Evolutionary conservation across 1,140 invertebrate genomes (phyloP).

Genomic region (Drosophila varians): DNA sequence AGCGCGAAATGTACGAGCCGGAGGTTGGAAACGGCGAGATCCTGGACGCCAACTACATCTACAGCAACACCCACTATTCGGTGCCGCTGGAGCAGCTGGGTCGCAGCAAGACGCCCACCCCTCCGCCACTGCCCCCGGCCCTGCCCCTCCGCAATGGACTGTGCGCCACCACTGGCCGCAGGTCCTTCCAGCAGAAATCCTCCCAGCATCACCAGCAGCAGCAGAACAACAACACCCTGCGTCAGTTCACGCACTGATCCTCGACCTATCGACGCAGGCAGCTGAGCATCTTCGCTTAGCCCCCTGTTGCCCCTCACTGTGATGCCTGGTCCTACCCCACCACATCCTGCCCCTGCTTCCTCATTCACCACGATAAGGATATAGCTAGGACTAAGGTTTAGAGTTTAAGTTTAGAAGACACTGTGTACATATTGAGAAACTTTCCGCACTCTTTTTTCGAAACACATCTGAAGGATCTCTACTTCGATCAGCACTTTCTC

Average conservation of each 20-base stretch:
- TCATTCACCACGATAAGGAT: slow-evolving; percentile 1
- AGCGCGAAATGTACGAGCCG: slow-evolving; percentile 57
- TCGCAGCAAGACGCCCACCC: slow-evolving; percentile 72
- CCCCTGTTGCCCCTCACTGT: slow-evolving; percentile 48
- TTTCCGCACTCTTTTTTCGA: slow-evolving; percentile 29
- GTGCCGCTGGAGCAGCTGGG: slow-evolving; percentile 76
- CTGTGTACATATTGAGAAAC: slow-evolving; percentile 27
- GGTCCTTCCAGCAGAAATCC: slow-evolving; percentile 68
- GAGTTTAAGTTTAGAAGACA: slow-evolving; percentile 5
- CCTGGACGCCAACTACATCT: slow-evolving; percentile 79
- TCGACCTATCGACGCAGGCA: slow-evolving; percentile 70
- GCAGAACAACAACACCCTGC: slow-evolving; percentile 53
- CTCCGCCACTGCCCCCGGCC: slow-evolving; percentile 77
- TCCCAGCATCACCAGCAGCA: slow-evolving; percentile 26
- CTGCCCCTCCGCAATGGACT: slow-evolving; percentile 77
- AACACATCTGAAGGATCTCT: slow-evolving; percentile 29
- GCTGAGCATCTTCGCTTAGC: slow-evolving; percentile 73
- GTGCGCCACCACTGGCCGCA: slow-evolving; percentile 68
- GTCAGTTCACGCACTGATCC: slow-evolving; percentile 74
- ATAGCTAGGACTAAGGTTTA: slow-evolving; percentile 12
- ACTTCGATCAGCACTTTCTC: slow-evolving; percentile 36
- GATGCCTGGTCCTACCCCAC: slow-evolving; percentile 57
- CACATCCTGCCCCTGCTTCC: neutral
- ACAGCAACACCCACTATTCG: slow-evolving; percentile 80
- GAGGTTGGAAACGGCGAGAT: slow-evolving; percentile 53